Base-by-base conservation (phyloP, 1,140 invertebrate species). In the Bombus waltoni region DNA sequence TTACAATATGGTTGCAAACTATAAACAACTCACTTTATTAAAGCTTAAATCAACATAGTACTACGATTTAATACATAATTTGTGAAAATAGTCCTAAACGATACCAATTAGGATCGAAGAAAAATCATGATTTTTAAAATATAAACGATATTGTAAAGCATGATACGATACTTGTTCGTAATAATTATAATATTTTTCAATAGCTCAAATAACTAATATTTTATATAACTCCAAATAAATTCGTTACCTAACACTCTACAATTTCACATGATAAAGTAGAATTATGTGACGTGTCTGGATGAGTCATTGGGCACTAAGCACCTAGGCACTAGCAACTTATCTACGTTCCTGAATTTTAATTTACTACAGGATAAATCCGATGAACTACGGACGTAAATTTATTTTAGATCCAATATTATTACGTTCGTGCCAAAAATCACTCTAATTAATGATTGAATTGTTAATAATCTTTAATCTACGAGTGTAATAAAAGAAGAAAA, bases 261-360 rank as follows among this genome's bases (percentile, higher is more conserved):
- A 65, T 44, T 62, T n/a, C 80, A 40, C 38, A 82, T 62, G 53
- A 76, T 76, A 83, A 76, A 76, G 66, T 28, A 76, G 74, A 68
- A 47, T 79, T 22, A n/a, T 71, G n/a, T 84, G 76, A 84, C 66
- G 76, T 79, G 82, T 59, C 40, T 25, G 22, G 0, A 38, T 79
- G 75, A 79, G 53, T 79, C 82, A 84, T 71, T 42, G 40, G 35
- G 5, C 10, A 22, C 22, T 35, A 53, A 68, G 44, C 15, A 53
- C 32, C 66, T 42, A 42, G 25, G 5, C 10, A 18, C 38, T 0
- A 0, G 0, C 3, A 15, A 47, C 18, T 40, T 76, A 76, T 15
- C 40, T 44, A 84, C 83, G 83, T 18, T 18, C 83, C 76, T 84
- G 83, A 47, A 84, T 79, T 62, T 79, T 62, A 84, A 84, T 84